Base-by-base conservation (phyloP, 2,113 vertebrate genomes). In the Melanocharis versteri region DNA sequence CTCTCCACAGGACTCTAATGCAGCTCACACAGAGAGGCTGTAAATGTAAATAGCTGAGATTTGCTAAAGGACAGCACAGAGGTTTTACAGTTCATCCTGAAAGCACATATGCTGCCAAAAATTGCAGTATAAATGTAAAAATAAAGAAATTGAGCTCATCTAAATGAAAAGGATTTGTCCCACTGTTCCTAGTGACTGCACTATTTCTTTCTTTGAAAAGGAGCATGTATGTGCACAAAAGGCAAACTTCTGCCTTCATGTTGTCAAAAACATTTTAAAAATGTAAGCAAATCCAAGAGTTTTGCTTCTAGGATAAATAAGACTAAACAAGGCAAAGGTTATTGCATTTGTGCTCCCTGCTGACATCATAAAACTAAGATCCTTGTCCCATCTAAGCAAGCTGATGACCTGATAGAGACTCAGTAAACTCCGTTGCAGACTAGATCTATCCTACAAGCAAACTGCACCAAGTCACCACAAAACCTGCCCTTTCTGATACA, bases 221-320 rank as follows among this genome's bases (percentile, higher is more conserved):
- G 7, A 48, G 26, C 4, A 7, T 1, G 5, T 22, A 65, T 39
- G n/a, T 91, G 50, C 47, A 51, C 69, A 80, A 70, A 85, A 95
- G 70, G 37, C 51, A 95, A 84, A 42, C 23, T 90, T 84, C 48
- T 78, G 48, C 13, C 61, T 92, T 81, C 15, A 5, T 9, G 19
- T 14, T 77, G 66, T 40, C 39, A 56, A 28, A 90, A 24, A 93
- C 51, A 70, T 86, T 77, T 77, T 9, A 8, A 51, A 93, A 89
- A 93, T 58, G 66, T 57, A 94, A 97, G 85, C 85, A 90, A 86
- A 93, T 47, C 21, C 56, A 89, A 45, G 47, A 93, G 71, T 64
- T 90, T 72, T 72, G 37, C 17, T 86, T 66, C 48, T 68, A 56
- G 76, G 9, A 68, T 72, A 94, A 95, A 93, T 77, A 92, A 87